phyloP scores from a whole-genome alignment of 2,888 invertebrate genomes.

The Drosophila testacea region DNA sequence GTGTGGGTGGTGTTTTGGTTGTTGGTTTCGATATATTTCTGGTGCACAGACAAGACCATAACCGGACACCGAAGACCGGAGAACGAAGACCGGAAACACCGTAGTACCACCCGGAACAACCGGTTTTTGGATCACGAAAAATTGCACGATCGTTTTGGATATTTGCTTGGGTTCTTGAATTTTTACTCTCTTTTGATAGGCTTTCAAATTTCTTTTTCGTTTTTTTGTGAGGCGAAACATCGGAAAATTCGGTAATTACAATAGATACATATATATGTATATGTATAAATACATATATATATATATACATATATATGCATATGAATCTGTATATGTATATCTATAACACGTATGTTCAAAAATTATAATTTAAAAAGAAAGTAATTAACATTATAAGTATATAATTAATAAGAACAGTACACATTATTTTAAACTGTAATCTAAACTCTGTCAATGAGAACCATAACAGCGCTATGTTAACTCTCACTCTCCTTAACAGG shows the following conservation, averaged over 20 bases:
- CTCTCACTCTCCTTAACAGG: not conserved
- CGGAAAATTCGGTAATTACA: constrained; percentile 86
- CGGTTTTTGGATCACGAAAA: constrained; percentile 44
- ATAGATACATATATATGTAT: constrained; percentile 68
- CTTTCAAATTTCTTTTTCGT: constrained; percentile 27
- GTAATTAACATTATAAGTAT: constrained; percentile 73
- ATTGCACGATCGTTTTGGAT: constrained; percentile 47
- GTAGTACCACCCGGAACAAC: constrained; percentile 1
- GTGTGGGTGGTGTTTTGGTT: constrained; percentile 13
- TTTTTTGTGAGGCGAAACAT: constrained; percentile 85
- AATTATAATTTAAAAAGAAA: constrained; percentile 63
- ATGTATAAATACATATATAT: constrained; percentile 36
- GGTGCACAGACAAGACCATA: constrained; percentile 38
- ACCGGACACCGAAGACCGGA: constrained; percentile 24
- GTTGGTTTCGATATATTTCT: constrained; percentile 17
- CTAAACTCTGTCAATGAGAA: constrained; percentile 21
- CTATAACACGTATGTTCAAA: constrained; percentile 67
- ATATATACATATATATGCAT: constrained; percentile 55
- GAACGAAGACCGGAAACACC: constrained; percentile 5
- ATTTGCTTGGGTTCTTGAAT: constrained; percentile 49
- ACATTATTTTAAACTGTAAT: constrained; percentile 35
- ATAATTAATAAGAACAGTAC: constrained; percentile 55
- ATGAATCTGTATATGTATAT: constrained; percentile 21
- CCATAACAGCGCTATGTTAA: constrained; percentile 33
- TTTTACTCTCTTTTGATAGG: constrained; percentile 36